These are phyloP conservation scores for Drosophila flavopinicola DNA, from an alignment of 2,888 invertebrate species.

Conservation along the genomic window DNA sequence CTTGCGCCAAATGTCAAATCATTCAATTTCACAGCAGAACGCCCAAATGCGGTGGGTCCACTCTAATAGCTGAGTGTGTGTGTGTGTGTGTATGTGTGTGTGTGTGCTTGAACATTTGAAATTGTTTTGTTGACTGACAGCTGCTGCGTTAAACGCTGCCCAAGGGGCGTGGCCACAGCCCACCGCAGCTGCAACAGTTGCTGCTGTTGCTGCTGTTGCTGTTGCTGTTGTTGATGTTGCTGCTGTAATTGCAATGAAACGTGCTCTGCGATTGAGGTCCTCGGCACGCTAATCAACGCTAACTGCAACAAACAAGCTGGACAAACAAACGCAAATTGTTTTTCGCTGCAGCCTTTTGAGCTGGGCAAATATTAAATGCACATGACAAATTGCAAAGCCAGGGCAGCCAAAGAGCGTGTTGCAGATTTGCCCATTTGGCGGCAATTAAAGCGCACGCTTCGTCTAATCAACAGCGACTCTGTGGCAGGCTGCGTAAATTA, in stretches of 20 bases:
- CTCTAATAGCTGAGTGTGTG: constrained; percentile 6
- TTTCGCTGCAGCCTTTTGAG: constrained; percentile 26
- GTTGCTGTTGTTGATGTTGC: constrained; percentile 10
- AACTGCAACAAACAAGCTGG: constrained; percentile 80
- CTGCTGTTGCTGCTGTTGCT: constrained; percentile 2
- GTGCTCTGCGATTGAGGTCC: constrained; percentile 40
- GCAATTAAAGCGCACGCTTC: constrained; percentile 80
- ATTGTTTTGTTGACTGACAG: constrained; percentile 77
- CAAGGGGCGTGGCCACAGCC: constrained; percentile 62
- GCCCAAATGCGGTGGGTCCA: constrained; percentile 71
- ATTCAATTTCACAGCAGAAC: constrained; percentile 72
- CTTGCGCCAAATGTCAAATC: constrained; percentile 63
- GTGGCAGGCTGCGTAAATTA: constrained; percentile 78
- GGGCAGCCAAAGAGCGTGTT: constrained; percentile 66
- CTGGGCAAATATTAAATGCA: constrained; percentile 71
- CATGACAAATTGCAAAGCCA: constrained; percentile 73
- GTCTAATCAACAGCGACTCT: constrained; percentile 79
- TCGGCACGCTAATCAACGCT: constrained; percentile 76
- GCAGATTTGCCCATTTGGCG: constrained; percentile 75
- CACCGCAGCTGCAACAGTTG: constrained; percentile 46
- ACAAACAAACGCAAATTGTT: constrained; percentile 80
- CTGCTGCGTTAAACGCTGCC: constrained; percentile 64
- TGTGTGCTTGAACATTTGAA: constrained; percentile 64
- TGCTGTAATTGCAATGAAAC: constrained; percentile 63
- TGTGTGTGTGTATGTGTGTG: constrained; percentile 5